Conservation (phyloP, 2,888 invertebrate genomes). For the Galerucella calmariensis region DNA sequence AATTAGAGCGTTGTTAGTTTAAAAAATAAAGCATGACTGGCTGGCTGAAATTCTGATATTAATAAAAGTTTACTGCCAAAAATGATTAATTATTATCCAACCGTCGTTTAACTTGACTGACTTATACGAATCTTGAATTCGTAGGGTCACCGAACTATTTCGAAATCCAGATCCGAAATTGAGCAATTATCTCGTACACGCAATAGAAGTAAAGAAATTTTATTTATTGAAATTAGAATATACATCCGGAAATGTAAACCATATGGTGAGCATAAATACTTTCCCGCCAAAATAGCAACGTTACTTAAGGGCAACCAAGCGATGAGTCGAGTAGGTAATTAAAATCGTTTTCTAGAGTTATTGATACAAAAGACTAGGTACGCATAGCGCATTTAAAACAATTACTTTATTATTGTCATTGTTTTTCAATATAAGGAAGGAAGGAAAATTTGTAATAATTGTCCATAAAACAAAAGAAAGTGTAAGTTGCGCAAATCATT, state of each 20-base stretch:
- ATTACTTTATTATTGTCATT: slow-evolving; percentile 16
- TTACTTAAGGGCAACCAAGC: slow-evolving; percentile 25
- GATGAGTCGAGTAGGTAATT: slow-evolving; percentile 11
- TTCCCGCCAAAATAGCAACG: slow-evolving; percentile 27
- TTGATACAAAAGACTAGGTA: neutral
- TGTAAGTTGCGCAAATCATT: slow-evolving; percentile 5
- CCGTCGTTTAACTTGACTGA: no score
- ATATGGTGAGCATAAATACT: slow-evolving; percentile 16
- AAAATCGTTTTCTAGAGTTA: slow-evolving; percentile 12
- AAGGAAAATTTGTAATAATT: slow-evolving; percentile 4
- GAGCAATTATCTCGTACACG: neutral
- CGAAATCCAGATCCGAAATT: neutral
- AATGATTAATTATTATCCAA: no score
- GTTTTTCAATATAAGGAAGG: slow-evolving; percentile 18
- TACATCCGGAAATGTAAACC: slow-evolving; percentile 15
- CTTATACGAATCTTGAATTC: neutral
- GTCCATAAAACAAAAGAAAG: slow-evolving; percentile 11
- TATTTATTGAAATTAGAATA: neutral
- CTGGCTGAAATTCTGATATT: no score
- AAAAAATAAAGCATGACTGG: no score
- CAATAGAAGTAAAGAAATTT: neutral
- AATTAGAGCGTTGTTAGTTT: no score
- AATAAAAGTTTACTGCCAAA: no score
- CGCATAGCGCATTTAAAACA: neutral
- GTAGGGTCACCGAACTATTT: neutral